Base-by-base conservation (phyloP, 1,140 invertebrate species). In the Acromyrmex heyeri region DNA sequence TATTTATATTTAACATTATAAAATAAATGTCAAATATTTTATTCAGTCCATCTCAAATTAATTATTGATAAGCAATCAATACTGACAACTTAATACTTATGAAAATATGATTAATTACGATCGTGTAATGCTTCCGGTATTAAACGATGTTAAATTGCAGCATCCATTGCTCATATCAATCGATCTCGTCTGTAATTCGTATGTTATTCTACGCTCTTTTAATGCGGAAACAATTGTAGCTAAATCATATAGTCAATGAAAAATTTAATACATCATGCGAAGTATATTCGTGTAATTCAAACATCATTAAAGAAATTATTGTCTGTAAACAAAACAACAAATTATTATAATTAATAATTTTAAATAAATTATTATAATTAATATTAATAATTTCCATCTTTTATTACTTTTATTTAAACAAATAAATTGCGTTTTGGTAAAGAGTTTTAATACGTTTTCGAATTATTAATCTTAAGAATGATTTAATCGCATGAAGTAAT, bases 21-120 rank as follows among this genome's bases (percentile, higher is more conserved):
- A 55, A 55, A 55, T 55, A 55, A 55, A 55, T n/a, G 53, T 55
- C 53, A n/a, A n/a, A 55, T n/a, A 18, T 55, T 55, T 55, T 50
- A 50, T 50, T 55, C 53, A n/a, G 6, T 5, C 18, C 16, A 55
- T 16, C 6, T 18, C 5, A 18, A 55, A 55, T 55, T 55, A 55
- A 55, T 55, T 55, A 16, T 55, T n/a, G 16, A 55, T 18, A 53
- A 53, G 18, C 53, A 18, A 55, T 55, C 16, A 3, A 55, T 55
- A 55, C n/a, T n/a, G 6, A 55, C 18, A 55, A 55, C 18, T 18
- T 55, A 55, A 55, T 55, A n/a, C 18, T 55, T 4, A n/a, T 16
- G 53, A 55, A 55, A 55, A 55, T 55, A 18, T 14, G 14, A 16
- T 55, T 55, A 55, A 55, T 55, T 55, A 55, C 16, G 18, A 55